These are phyloP conservation scores for Siphlonurus alternatus DNA, from an alignment of 2,888 invertebrate species.

Conservation along the genomic window DNA sequence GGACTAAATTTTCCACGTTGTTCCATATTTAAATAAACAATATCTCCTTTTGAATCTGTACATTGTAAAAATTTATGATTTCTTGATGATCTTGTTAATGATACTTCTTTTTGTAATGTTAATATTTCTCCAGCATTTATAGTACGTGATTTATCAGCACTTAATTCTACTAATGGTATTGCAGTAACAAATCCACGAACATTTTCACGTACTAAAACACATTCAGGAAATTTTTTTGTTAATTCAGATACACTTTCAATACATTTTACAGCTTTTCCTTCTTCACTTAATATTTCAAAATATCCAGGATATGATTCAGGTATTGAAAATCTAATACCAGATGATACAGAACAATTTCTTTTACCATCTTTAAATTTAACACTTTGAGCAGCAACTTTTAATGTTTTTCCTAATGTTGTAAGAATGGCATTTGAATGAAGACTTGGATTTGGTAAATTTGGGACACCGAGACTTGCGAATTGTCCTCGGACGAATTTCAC, in stretches of 20 bases:
- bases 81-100: not conserved
- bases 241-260: constrained; percentile 78
- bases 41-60: constrained; percentile 68
- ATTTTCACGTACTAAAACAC: constrained; percentile 62
- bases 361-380: constrained; percentile 36
- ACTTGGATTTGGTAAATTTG: constrained; percentile 70
- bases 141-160: constrained; percentile 45
- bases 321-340: constrained; percentile 65
- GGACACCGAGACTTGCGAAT: constrained; percentile 79
- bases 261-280: constrained; percentile 77
- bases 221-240: constrained; percentile 26
- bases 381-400: constrained; percentile 74
- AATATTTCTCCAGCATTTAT: constrained; percentile 71
- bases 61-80: constrained; percentile 46
- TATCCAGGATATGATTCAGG: constrained; percentile 83
- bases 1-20: constrained; percentile 85
- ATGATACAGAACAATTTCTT: not conserved
- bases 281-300: constrained; percentile 87
- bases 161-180: not conserved
- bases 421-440: constrained; percentile 74
- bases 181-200: constrained; percentile 41
- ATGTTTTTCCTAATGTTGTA: constrained; percentile 66
- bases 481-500: constrained; percentile 89
- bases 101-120: constrained; percentile 28
- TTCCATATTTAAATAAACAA: constrained; percentile 64